Percentiles rank a stretch among this genome's conserved stretches.
Evolutionary conservation across 2,888 invertebrate species (phyloP).

Genomic region (Limenitis camilla): DNA sequence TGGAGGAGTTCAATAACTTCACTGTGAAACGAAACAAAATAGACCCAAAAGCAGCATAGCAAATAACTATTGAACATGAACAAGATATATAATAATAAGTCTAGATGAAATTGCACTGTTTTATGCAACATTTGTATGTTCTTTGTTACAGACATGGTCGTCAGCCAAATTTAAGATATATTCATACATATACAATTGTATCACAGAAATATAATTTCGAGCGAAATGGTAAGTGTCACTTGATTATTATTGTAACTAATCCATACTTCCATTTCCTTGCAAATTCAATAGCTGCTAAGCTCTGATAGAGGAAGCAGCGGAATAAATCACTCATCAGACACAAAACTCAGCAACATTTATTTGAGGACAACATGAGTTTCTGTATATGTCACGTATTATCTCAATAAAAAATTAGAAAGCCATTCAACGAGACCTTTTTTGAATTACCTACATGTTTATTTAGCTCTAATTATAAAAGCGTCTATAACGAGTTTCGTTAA

Average conservation of each 20-base stretch:
- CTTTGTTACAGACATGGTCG: conserved; percentile 28
- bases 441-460: too few species aligned
- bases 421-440: not conserved
- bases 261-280: too few species aligned
- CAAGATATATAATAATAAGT: too few species aligned
- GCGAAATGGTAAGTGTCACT: conserved; percentile 27
- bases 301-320: not conserved
- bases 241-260: not conserved
- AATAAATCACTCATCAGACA: conserved; percentile 7
- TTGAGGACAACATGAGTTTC: conserved; percentile 18
- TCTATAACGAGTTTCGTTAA: too few species aligned
- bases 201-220: conserved; percentile 23
- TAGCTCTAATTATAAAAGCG: too few species aligned
- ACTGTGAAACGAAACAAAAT: too few species aligned
- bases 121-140: not conserved
- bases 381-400: conserved; percentile 26
- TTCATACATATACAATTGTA: conserved; percentile 28
- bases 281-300: too few species aligned
- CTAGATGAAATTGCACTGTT: too few species aligned
- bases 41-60: too few species aligned
- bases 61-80: too few species aligned
- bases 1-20: too few species aligned
- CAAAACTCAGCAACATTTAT: conserved; percentile 6
- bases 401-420: conserved; percentile 28
- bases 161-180: conserved; percentile 23